Evolutionary conservation across 2,797 vertebrate genomes (phyloP).

Genomic region (Sebastes taczanowskii): DNA sequence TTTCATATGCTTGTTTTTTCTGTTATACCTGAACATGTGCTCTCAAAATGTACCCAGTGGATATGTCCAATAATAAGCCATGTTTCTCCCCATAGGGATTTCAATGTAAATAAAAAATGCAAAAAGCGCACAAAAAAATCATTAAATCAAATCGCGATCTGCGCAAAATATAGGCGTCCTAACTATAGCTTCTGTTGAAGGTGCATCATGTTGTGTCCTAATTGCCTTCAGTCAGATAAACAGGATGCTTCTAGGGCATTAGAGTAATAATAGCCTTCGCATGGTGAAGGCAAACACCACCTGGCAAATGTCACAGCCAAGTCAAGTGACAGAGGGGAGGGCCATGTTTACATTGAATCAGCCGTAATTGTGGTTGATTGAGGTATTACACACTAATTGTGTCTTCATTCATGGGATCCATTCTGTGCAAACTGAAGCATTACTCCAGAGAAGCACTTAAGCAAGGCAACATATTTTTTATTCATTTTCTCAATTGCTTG

Average conservation of each 20-base stretch:
- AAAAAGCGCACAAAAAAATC: not conserved
- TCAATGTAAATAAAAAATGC: not conserved
- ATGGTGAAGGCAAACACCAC: conserved; percentile 66
- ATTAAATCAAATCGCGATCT: not conserved
- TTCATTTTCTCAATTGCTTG: conserved; percentile 73
- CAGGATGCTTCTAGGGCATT: conserved; percentile 64
- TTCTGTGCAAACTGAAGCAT: conserved; percentile 59
- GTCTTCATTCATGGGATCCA: conserved; percentile 55
- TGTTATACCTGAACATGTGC: not conserved
- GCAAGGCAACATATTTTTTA: conserved; percentile 54
- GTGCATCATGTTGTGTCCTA: conserved; percentile 15
- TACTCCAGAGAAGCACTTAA: conserved; percentile 64
- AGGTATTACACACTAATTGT: conserved; percentile 77
- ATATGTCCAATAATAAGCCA: not conserved
- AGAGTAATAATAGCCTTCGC: conserved; percentile 62
- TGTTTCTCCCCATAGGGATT: not conserved
- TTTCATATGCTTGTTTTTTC: not conserved
- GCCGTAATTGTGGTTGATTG: conserved; percentile 79
- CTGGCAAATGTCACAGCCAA: conserved; percentile 79
- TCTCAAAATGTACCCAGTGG: not conserved
- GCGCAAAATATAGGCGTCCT: not conserved
- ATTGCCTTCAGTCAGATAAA: conserved; percentile 52
- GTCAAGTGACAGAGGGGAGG: conserved; percentile 71
- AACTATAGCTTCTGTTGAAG: not conserved
- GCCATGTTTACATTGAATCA: conserved; percentile 73